These are phyloP conservation scores for Pampusana beccarii DNA, from an alignment of 2,113 vertebrate species.

Conservation along the genomic window DNA sequence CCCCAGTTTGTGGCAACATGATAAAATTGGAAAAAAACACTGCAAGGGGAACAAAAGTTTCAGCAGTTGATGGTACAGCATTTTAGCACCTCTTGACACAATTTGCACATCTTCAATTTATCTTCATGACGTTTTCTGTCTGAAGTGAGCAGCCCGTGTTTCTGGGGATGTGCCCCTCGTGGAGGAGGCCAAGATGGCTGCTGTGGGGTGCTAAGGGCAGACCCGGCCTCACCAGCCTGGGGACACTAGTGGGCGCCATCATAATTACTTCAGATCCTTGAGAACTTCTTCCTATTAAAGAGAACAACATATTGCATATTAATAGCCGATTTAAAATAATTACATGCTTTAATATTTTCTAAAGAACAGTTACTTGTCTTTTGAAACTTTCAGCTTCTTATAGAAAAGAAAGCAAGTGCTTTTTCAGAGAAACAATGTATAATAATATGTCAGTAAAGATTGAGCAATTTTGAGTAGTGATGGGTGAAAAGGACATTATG, in stretches of 20 bases:
- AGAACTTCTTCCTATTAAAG: conserved; percentile 87
- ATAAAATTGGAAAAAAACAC: not conserved
- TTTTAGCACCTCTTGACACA: not conserved
- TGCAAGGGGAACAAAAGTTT: not conserved
- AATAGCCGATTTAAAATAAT: conserved; percentile 95
- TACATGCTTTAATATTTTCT: conserved; percentile 89
- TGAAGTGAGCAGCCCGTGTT: not conserved
- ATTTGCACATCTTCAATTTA: not conserved
- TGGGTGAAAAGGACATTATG: conserved; percentile 97
- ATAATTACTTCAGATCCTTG: conserved; percentile 68
- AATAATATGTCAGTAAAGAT: conserved; percentile 98
- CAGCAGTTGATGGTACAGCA: not conserved
- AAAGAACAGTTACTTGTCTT: conserved; percentile 82
- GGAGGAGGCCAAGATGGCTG: not conserved
- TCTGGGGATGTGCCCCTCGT: not conserved
- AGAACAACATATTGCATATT: conserved; percentile 93
- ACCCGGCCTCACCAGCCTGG: not conserved
- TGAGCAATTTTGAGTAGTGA: conserved; percentile 95
- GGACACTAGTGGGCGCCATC: conserved; percentile 23
- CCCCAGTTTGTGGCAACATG: not conserved
- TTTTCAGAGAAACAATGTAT: conserved; percentile 95
- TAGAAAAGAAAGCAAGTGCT: conserved; percentile 91
- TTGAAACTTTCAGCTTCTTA: conserved; percentile 93
- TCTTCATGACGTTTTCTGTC: not conserved
- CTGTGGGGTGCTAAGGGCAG: not conserved